Evolutionary conservation across 64 coral and sea anemone species (phyloP).

Genomic region (Trachythela sp.): DNA sequence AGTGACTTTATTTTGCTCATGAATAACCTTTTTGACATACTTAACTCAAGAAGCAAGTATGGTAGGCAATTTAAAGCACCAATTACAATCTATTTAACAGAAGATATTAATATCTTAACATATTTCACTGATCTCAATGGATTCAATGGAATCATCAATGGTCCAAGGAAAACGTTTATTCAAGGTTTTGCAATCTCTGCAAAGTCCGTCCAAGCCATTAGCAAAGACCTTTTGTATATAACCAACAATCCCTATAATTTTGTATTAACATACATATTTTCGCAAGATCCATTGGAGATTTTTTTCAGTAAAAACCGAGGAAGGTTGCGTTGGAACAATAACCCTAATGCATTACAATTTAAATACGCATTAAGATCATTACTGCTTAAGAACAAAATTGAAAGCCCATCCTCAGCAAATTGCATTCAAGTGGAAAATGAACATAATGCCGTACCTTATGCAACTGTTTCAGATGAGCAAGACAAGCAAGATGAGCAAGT

Average conservation of each 20-base stretch:
- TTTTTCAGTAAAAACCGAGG: not conserved
- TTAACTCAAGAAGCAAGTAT: conserved; percentile 12
- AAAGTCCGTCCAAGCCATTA: not conserved
- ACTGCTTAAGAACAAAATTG: not conserved
- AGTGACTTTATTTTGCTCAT: too few species aligned
- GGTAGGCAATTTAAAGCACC: conserved; percentile 6
- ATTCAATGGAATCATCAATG: not conserved
- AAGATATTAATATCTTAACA: not conserved
- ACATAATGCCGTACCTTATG: not conserved
- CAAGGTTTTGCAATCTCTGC: not conserved
- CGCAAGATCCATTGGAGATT: not conserved
- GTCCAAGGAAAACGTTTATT: not conserved
- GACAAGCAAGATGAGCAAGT: not conserved
- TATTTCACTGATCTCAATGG: not conserved
- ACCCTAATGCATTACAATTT: conserved; percentile 21
- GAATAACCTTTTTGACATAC: conserved; percentile 9
- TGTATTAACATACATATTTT: conserved; percentile 8
- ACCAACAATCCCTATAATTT: not conserved
- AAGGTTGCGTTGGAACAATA: not conserved
- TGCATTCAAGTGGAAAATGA: not conserved
- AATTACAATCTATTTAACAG: not conserved
- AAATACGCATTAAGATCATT: too few species aligned
- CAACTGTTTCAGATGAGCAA: not conserved
- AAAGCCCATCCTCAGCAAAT: not conserved
- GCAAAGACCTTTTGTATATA: not conserved